A percentile compares a stretch with the other conserved stretches of the same genome.
Evolutionary conservation across 2,888 invertebrate genomes (phyloP).

Genomic region (Zaprionus obscuricornis): DNA sequence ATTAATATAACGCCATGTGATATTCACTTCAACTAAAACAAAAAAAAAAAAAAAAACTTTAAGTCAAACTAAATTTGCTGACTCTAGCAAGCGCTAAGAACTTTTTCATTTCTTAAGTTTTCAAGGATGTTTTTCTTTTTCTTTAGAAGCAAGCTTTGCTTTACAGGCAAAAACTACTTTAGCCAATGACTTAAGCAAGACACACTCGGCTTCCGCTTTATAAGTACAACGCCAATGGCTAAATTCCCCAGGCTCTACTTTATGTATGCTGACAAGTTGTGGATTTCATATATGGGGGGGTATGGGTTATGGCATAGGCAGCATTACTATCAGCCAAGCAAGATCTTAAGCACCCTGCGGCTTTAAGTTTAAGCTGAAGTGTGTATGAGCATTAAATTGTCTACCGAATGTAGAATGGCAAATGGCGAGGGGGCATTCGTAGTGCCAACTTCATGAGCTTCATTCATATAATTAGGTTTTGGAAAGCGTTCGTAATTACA

Average conservation of each 20-base stretch:
- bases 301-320: conserved; percentile 1
- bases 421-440: too few relatives aligned
- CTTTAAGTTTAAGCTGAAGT: conserved; percentile 20
- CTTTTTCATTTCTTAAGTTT: too few relatives aligned
- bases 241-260: conserved; percentile 58
- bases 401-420: neutral
- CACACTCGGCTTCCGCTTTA: conserved; percentile 31
- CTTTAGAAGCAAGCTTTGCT: too few relatives aligned
- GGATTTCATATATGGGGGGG: neutral
- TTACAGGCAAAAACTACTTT: too few relatives aligned
- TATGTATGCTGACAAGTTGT: conserved; percentile 28
- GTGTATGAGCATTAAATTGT: neutral
- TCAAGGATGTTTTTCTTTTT: too few relatives aligned
- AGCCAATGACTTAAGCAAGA: too few relatives aligned
- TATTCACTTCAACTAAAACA: neutral
- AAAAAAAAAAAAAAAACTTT: neutral
- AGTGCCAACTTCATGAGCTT: conserved; percentile 2
- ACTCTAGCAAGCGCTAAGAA: neutral
- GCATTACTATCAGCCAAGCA: conserved; percentile 37
- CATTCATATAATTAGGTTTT: conserved; percentile 55
- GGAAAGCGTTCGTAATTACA: conserved; percentile 48
- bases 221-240: too few relatives aligned
- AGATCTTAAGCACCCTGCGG: conserved; percentile 47
- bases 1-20: conserved; percentile 54
- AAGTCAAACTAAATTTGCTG: conserved; percentile 2